Base-by-base conservation (phyloP, 2,797 vertebrate genomes). In the Falco rusticolus region DNA sequence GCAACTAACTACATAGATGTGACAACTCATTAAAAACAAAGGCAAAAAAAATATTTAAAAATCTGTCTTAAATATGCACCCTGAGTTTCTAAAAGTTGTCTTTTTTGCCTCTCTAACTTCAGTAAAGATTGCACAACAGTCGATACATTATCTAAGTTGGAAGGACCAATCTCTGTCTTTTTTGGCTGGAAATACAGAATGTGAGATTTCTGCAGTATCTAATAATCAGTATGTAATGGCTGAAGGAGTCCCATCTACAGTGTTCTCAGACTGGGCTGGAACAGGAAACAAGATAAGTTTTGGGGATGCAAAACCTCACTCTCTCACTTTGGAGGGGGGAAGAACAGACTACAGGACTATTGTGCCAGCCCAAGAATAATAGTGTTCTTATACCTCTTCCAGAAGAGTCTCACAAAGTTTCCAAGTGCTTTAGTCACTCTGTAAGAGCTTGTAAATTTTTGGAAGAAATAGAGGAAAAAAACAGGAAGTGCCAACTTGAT, bases 271-370 rank as follows among this genome's bases (percentile, higher is more conserved):
- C 4, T 76, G 69, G 91, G 12, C 56, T 92, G 93, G 51, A 66
- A 72, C 29, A 85, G 89, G 53, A 96, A 97, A 68, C 29, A 95
- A 93, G 78, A 89, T 85, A 82, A 86, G 16, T 28, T 85, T 89
- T 64, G 70, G 90, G 86, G 87, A 95, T 93, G 74, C 48, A 96
- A 87, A 85, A 57, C 11, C 37, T 22, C 25, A 22, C 34, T 65
- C 43, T 88, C 63, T 66, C 79, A 78, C 57, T 45, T 48, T 53
- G 61, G 71, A 84, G 28, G 28, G 13, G 11, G 11, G 12, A 41
- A 61, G 75, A 86, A 81, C 25, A 94, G 75, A 51, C 66, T 51
- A 10, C 14, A 60, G 80, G 33, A 37, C n/a, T 79, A 71, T 39
- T 56, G 16, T 63, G 56, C 53, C 76, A 92, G 39, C 71, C 75